Conservation (phyloP, 2,888 invertebrate species). For the Rhagonycha fulva region DNA sequence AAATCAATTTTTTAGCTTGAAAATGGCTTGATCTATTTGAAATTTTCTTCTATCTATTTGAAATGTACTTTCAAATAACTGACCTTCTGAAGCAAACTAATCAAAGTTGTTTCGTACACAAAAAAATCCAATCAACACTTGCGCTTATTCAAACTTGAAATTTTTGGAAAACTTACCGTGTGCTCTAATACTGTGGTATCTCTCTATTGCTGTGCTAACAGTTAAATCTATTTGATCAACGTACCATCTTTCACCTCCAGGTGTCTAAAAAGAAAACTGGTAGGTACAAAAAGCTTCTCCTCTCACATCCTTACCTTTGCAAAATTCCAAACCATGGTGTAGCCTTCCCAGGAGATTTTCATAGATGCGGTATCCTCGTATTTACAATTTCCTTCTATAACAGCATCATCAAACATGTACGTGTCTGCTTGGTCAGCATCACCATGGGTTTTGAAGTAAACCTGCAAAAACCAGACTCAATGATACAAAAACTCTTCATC, state of each 20-base stretch:
- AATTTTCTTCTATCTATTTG: too few species aligned
- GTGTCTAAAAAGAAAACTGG: slow-evolving; percentile 64
- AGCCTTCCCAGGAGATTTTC: slow-evolving; percentile 75
- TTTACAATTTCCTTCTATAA: slow-evolving; percentile 74
- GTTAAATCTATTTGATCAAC: slow-evolving; percentile 75
- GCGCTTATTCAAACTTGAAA: neutral
- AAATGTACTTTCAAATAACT: too few species aligned
- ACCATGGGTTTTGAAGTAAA: slow-evolving; percentile 49
- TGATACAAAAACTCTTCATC: neutral
- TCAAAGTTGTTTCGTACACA: too few species aligned
- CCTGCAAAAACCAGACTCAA: slow-evolving; percentile 36
- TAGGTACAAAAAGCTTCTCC: neutral
- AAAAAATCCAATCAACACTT: neutral
- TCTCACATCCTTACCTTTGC: slow-evolving; percentile 65
- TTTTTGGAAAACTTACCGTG: slow-evolving; percentile 41
- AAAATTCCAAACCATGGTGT: slow-evolving; percentile 75
- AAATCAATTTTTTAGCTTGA: too few species aligned
- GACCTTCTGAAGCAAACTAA: too few species aligned
- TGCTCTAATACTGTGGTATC: slow-evolving; percentile 47
- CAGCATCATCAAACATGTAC: slow-evolving; percentile 75
- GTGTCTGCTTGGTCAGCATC: slow-evolving; percentile 64
- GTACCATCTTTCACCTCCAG: slow-evolving; percentile 89
- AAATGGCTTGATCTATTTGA: too few species aligned
- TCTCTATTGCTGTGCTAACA: slow-evolving; percentile 62
- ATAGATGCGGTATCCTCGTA: slow-evolving; percentile 75